Percentiles rank a stretch among this genome's conserved stretches.
These are phyloP conservation scores for Sternarchorhynchus goeldii DNA, from an alignment of 2,797 vertebrate species.

Conservation along the genomic window DNA sequence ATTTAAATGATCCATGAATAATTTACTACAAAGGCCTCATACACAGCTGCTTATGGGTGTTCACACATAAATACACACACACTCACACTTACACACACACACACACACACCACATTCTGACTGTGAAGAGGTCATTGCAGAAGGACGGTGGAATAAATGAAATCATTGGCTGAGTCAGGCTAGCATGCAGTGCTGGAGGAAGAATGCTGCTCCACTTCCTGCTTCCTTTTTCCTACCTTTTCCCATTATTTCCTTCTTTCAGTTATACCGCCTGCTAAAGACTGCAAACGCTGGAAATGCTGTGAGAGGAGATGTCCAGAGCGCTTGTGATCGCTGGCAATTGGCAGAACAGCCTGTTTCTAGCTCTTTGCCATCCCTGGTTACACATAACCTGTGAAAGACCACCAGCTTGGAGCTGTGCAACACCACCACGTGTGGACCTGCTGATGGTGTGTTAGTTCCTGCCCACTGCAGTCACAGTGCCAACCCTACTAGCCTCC, in stretches of 20 bases:
- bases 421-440: background rate
- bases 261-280: slow-evolving; percentile 17
- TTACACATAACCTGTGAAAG: background rate
- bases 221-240: background rate
- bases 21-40: slow-evolving; percentile 74
- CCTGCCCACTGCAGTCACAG: slow-evolving; percentile 53
- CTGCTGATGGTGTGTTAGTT: slow-evolving; percentile 5
- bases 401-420: background rate
- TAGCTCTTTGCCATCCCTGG: background rate
- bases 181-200: slow-evolving; percentile 30
- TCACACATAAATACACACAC: slow-evolving; percentile 54
- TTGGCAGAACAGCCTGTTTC: background rate
- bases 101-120: slow-evolving; percentile 18
- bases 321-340: slow-evolving; percentile 2
- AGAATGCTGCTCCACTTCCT: background rate
- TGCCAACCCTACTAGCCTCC: slow-evolving; percentile 55
- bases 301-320: background rate
- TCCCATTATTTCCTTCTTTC: slow-evolving; percentile 4
- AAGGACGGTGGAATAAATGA: slow-evolving; percentile 56
- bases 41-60: slow-evolving; percentile 67
- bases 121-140: slow-evolving; percentile 62
- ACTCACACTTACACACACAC: slow-evolving; percentile 43
- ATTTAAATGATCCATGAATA: slow-evolving; percentile 82
- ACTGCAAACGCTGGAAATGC: background rate
- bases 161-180: slow-evolving; percentile 45